Conservation (phyloP, 2,113 vertebrate species). For the Pelmatolapia mariae region DNA sequence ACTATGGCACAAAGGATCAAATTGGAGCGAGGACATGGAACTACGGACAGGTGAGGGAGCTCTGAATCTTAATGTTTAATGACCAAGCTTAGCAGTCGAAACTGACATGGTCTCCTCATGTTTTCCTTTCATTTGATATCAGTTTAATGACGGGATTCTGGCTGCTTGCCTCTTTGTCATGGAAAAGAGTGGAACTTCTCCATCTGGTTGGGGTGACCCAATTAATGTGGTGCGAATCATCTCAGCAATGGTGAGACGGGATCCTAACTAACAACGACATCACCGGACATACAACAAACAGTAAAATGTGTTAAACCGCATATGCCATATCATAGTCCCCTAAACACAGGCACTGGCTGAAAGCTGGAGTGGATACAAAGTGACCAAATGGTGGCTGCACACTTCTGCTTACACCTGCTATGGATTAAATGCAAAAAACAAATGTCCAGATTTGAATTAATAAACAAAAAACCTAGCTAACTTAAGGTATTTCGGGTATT, state of each 20-base stretch:
- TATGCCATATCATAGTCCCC: not conserved
- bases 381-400: not conserved
- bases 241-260: conserved; percentile 81
- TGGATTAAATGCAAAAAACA: not conserved
- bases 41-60: conserved; percentile 79
- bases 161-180: conserved; percentile 79
- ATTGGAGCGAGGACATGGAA: conserved; percentile 85
- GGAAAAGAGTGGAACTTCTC: conserved; percentile 75
- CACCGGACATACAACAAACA: not conserved
- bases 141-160: conserved; percentile 82
- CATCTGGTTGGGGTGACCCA: conserved; percentile 76
- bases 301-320: not conserved
- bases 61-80: not conserved
- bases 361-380: not conserved
- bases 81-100: not conserved
- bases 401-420: not conserved
- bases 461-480: rapidly evolving
- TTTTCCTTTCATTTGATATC: not conserved
- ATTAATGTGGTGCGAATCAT: conserved; percentile 80
- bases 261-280: not conserved
- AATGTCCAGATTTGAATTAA: rapidly evolving
- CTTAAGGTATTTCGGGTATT: rapidly evolving
- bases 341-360: rapidly evolving
- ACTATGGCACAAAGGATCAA: conserved; percentile 85
- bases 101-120: not conserved